Evolutionary conservation across 1,140 invertebrate species (phyloP).

Genomic region (Bombyx mandarina): DNA sequence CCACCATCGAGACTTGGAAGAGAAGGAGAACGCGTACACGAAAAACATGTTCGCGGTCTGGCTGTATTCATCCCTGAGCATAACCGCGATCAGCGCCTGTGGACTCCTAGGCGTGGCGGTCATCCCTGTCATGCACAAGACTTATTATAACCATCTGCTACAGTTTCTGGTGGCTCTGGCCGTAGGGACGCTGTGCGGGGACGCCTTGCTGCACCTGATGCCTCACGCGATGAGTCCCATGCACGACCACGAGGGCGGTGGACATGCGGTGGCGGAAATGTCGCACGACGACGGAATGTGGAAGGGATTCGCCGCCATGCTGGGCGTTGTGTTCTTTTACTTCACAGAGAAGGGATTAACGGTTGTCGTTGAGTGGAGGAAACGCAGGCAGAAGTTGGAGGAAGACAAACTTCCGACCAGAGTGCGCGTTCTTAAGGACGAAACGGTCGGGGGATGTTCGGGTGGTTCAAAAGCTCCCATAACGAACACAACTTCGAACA

Average conservation of each 20-base stretch:
- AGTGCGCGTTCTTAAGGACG: conserved; percentile 76
- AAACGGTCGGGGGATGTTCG: conserved; percentile 70
- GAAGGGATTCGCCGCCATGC: conserved; percentile 86
- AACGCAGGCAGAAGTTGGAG: conserved; percentile 74
- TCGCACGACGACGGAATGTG: conserved; percentile 80
- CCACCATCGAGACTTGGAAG: conserved; percentile 1
- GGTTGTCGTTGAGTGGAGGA: conserved; percentile 84
- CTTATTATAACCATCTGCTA: conserved; percentile 90
- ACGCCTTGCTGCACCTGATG: conserved; percentile 92
- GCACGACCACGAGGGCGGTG: conserved; percentile 54
- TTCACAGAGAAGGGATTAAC: conserved; percentile 87
- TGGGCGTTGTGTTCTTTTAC: conserved; percentile 90
- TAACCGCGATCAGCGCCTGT: conserved; percentile 86
- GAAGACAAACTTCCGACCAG: conserved; percentile 74
- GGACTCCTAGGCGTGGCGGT: conserved; percentile 87
- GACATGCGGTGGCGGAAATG: conserved; percentile 35
- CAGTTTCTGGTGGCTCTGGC: conserved; percentile 94
- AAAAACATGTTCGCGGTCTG: conserved; percentile 75
- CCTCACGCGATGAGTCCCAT: conserved; percentile 83
- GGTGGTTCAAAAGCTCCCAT: conserved; percentile 65
- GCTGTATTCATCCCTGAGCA: conserved; percentile 85
- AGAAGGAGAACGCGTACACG: conserved; percentile 30
- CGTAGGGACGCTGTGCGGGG: conserved; percentile 91
- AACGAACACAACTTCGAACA: conserved; percentile 46
- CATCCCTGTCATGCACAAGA: conserved; percentile 91